Conservation (phyloP, 2,797 vertebrate genomes). For the Leptoclinus maculatus region DNA sequence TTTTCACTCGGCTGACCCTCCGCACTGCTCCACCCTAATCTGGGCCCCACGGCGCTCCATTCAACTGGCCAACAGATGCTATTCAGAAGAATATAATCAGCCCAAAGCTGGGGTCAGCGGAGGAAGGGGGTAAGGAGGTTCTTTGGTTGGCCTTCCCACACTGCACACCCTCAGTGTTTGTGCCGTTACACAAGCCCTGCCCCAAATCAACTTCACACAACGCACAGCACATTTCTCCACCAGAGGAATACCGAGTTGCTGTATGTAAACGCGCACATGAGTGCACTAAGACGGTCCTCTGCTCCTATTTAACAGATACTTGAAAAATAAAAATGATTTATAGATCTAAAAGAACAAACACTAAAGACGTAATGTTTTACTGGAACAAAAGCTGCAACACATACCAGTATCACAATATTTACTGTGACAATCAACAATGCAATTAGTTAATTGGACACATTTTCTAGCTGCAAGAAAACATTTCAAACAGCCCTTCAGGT, state of each 20-base stretch:
- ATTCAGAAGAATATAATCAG: constrained; percentile 68
- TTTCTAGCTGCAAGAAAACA: constrained; percentile 1
- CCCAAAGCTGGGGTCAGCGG: constrained; percentile 56
- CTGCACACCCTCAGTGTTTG: constrained; percentile 34
- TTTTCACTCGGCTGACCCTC: constrained; percentile 59
- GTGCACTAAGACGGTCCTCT: background rate
- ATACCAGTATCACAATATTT: background rate
- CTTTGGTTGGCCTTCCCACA: constrained; percentile 29
- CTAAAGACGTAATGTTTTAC: background rate
- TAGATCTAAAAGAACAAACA: background rate
- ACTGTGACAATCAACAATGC: background rate
- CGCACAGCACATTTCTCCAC: background rate
- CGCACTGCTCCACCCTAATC: constrained; percentile 40
- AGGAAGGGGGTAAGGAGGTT: constrained; percentile 64
- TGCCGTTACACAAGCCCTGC: constrained; percentile 26
- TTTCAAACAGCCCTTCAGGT: background rate
- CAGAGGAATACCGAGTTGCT: background rate
- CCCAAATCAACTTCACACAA: constrained; percentile 29
- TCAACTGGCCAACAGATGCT: constrained; percentile 78
- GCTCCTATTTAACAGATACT: background rate
- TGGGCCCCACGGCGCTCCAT: constrained; percentile 69
- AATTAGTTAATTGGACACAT: background rate
- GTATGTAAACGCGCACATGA: background rate
- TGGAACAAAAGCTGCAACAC: background rate
- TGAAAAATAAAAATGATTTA: background rate